These are phyloP conservation scores for Ophion ventricosus DNA, from an alignment of 2,888 invertebrate genomes.

Conservation along the genomic window DNA sequence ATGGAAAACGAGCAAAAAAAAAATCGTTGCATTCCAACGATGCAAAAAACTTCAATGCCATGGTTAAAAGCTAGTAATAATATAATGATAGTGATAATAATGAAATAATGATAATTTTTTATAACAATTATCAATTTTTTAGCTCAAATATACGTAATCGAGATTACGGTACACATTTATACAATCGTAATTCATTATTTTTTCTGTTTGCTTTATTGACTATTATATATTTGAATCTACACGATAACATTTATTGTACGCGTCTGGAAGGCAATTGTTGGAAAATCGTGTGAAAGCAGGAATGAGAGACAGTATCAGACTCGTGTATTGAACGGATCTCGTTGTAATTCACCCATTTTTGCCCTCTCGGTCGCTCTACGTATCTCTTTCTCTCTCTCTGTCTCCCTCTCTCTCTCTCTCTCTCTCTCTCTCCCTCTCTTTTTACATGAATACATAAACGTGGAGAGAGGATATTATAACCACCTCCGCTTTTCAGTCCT, in stretches of 20 bases:
- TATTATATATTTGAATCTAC: not conserved
- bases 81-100: too few species aligned
- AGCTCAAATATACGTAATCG: not conserved
- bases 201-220: slow-evolving; percentile 6
- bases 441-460: not conserved
- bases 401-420: not conserved
- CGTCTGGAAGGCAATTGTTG: slow-evolving; percentile 15
- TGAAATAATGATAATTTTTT: too few species aligned
- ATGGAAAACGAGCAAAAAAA: too few species aligned
- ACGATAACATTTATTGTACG: slow-evolving; percentile 15
- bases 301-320: not conserved
- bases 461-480: slow-evolving; percentile 10
- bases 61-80: too few species aligned
- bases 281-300: slow-evolving; percentile 27
- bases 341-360: slow-evolving; percentile 35
- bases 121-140: not conserved
- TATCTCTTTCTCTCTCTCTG: not conserved
- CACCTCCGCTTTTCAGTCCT: slow-evolving; percentile 8
- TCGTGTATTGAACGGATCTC: slow-evolving; percentile 11
- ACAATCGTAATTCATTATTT: not conserved
- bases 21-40: too few species aligned
- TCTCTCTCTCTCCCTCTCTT: not conserved
- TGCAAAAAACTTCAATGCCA: too few species aligned
- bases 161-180: not conserved
- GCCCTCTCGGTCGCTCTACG: not conserved